Conservation (phyloP, 1,140 invertebrate species). For the Drosophila parvula region DNA sequence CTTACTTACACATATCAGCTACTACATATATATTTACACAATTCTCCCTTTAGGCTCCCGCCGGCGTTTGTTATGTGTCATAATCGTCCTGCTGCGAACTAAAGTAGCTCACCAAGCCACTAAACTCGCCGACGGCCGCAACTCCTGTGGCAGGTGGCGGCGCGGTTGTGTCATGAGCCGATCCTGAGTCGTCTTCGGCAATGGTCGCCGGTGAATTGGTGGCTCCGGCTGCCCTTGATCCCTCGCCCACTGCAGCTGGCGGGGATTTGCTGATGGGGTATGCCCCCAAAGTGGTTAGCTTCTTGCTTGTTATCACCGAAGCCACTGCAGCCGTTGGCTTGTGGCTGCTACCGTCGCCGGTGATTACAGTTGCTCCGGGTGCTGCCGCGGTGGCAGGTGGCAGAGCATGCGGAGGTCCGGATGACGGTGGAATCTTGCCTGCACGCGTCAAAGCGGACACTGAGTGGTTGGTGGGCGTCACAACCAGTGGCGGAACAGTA, state of each 20-base stretch:
- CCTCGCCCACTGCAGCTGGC: constrained; percentile 48
- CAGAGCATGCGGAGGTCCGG: constrained; percentile 17
- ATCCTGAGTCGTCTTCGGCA: constrained; percentile 70
- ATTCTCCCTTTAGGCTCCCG: constrained; percentile 27
- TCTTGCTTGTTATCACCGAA: constrained; percentile 68
- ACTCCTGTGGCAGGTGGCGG: constrained; percentile 32
- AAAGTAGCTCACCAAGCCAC: constrained; percentile 92
- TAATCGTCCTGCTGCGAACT: constrained; percentile 89
- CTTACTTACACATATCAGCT: constrained; percentile 21
- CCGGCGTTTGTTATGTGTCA: constrained; percentile 82
- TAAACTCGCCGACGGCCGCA: constrained; percentile 87
- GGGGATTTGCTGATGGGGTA: constrained; percentile 74
- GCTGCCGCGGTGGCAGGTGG: constrained; percentile 17
- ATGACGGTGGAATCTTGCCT: constrained; percentile 48
- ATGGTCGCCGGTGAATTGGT: constrained; percentile 50
- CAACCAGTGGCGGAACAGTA: constrained; percentile 56
- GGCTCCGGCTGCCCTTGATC: constrained; percentile 21
- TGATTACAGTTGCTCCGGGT: constrained; percentile 10
- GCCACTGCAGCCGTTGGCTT: constrained; percentile 17
- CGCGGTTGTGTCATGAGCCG: constrained; percentile 60
- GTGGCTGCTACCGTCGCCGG: neutral
- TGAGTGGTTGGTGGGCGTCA: constrained; percentile 67
- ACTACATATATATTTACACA: constrained; percentile 66
- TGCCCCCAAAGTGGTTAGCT: constrained; percentile 74
- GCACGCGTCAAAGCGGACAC: constrained; percentile 59